Base-by-base conservation (phyloP, 2,797 vertebrate species). In the Artibeus jamaicensis region DNA sequence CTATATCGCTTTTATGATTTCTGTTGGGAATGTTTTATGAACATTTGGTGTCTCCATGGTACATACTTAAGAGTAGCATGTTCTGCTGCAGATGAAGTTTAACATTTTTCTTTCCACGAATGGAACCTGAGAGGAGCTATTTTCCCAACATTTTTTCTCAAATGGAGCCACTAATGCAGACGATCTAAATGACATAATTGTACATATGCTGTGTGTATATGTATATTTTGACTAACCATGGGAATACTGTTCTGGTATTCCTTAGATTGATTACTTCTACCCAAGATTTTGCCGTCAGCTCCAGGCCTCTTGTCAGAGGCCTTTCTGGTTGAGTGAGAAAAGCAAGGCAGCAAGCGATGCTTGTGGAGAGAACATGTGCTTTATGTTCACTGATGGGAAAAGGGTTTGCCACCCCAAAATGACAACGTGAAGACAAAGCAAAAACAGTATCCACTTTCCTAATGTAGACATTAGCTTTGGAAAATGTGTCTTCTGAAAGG, bases 271-370 rank as follows among this genome's bases (percentile, higher is more conserved):
- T 94, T 84, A 86, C 96, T 68, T 89, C 78, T 83, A 74, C 79
- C 42, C 74, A 57, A 93, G 88, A 86, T 55, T 86, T 77, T 46
- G 34, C 89, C n/a, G 32, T 73, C 76, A 85, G 67, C 86, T 92
- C 81, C 21, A 10, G 42, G 73, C 62, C 76, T 95, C 84, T 94
- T 92, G 29, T 70, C 81, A 96, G 76, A 91, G 73, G 50, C 7
- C 62, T 96, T 91, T 96, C 86, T 96, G 86, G 55, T 18, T 86
- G 87, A 91, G 88, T 79, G 68, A 95, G 93, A 95, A 96, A 94
- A 93, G 44, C 59, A 77, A 97, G 94, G 85, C 67, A 15, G 81
- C 4, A 9, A 50, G 81, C 3, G 14, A 50, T 24, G 29, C 21
- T 6, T 18, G 39, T 44, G 16, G 81, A 55, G 44, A 88, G 81